Percentiles rank a stretch among this genome's conserved stretches.
phyloP scores from a whole-genome alignment of 37 sponge, comb jelly and placozoan genomes.

The Beroe ovata region DNA sequence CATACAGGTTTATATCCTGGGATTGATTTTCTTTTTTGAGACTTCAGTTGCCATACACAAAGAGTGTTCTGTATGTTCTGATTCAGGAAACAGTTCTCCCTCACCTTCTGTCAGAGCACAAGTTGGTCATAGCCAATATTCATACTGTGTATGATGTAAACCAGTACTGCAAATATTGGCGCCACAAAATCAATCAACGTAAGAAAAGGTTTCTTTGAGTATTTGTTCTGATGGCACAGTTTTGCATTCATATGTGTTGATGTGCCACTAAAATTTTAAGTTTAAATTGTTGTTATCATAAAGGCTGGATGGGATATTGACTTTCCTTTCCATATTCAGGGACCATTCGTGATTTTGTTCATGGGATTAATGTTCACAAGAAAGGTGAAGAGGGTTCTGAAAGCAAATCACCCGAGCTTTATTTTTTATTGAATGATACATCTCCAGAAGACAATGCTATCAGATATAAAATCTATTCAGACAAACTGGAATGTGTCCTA shows the following conservation, averaged over 20 bases:
- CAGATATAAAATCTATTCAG: background rate
- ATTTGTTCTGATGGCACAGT: too few relatives aligned
- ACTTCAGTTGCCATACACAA: too few relatives aligned
- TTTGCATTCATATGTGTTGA: too few relatives aligned
- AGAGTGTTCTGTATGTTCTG: too few relatives aligned
- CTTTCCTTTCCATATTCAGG: background rate
- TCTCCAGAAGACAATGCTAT: slow-evolving; percentile 23
- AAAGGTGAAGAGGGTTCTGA: background rate
- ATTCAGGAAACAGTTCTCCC: slow-evolving; percentile 26
- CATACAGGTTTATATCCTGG: too few relatives aligned
- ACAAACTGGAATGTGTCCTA: background rate
- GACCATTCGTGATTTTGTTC: background rate
- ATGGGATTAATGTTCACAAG: slow-evolving; percentile 50
- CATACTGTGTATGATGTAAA: slow-evolving; percentile 33
- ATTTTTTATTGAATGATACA: slow-evolving; percentile 45
- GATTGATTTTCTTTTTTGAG: too few relatives aligned
- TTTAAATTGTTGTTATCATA: too few relatives aligned
- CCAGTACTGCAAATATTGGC: slow-evolving; percentile 28
- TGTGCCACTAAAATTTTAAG: too few relatives aligned
- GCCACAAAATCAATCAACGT: slow-evolving; percentile 13
- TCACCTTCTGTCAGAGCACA: slow-evolving; percentile 34
- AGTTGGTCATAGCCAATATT: slow-evolving; percentile 10
- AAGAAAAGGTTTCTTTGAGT: background rate
- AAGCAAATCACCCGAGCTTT: background rate
- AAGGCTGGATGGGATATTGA: background rate